These are phyloP conservation scores for Galaxias olidus DNA, from an alignment of 2,797 vertebrate genomes.

Conservation along the genomic window DNA sequence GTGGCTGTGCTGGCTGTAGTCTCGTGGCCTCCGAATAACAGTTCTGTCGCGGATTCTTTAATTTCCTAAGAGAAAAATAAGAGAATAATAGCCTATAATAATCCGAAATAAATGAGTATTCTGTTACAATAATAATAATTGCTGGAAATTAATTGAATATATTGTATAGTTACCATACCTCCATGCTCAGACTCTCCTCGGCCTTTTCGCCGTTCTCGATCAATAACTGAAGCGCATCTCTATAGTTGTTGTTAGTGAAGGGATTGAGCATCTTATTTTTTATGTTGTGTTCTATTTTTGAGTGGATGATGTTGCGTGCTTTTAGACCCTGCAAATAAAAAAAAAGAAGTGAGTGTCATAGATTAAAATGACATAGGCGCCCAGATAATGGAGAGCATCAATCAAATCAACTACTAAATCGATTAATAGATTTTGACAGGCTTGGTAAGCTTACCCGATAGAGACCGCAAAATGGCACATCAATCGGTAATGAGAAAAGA, in stretches of 20 bases:
- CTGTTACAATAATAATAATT: not conserved
- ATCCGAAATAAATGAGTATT: too few species aligned
- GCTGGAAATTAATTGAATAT: not conserved
- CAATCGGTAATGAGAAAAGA: constrained; percentile 83
- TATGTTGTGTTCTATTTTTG: constrained; percentile 82
- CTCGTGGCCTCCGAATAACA: constrained; percentile 82
- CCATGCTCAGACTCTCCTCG: constrained; percentile 76
- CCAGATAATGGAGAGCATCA: not conserved
- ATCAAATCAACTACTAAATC: not conserved
- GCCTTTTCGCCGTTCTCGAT: constrained; percentile 76
- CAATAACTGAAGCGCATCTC: constrained; percentile 80
- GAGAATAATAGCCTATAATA: not conserved
- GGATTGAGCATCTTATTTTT: constrained; percentile 71
- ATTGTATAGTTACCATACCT: constrained; percentile 63
- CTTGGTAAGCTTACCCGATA: constrained; percentile 72
- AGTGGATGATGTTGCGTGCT: constrained; percentile 80
- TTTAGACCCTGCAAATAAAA: constrained; percentile 71
- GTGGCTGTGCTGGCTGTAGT: constrained; percentile 85
- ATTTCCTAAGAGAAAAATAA: constrained; percentile 63
- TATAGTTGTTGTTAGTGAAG: constrained; percentile 50
- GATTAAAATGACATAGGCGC: not conserved
- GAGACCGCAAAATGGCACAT: constrained; percentile 81
- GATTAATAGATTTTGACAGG: not conserved
- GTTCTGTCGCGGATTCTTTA: constrained; percentile 82
- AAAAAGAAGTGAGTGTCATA: not conserved